These are phyloP conservation scores for Stegostoma tigrinum DNA, from an alignment of 2,113 vertebrate species.

Conservation along the genomic window DNA sequence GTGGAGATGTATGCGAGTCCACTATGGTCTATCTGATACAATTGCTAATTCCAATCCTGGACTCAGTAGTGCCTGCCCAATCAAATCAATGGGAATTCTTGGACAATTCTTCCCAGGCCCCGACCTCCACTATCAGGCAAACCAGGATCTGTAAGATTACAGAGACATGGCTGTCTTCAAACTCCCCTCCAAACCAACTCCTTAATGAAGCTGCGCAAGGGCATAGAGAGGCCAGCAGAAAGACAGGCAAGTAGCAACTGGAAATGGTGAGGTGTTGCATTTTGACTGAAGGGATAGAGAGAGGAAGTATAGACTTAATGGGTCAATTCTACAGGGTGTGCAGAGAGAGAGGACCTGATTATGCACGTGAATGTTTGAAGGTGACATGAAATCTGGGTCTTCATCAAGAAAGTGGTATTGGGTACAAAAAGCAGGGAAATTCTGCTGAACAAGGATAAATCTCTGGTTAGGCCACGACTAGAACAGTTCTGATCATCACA, in stretches of 20 bases:
- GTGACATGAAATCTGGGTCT: not conserved
- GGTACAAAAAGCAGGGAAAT: not conserved
- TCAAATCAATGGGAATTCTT: not conserved
- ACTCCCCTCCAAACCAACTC: not conserved
- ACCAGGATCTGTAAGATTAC: not conserved
- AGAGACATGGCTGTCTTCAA: not conserved
- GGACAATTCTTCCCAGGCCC: not conserved
- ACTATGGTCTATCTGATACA: not conserved
- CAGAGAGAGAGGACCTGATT: not conserved
- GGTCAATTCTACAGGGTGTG: not conserved
- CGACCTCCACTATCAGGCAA: not conserved
- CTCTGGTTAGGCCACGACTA: not conserved
- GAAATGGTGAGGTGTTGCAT: not conserved
- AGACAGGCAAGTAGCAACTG: no score
- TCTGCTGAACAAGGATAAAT: not conserved
- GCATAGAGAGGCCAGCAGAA: not conserved
- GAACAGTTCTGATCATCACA: not conserved
- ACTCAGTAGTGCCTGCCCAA: not conserved
- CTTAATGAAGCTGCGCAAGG: not conserved
- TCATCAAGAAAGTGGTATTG: not conserved
- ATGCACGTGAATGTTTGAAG: not conserved
- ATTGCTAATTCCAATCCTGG: not conserved
- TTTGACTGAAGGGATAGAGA: not conserved
- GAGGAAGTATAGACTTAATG: not conserved
- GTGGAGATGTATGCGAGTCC: not conserved